phyloP scores from a whole-genome alignment of 53 echinoderm and acorn worm genomes.

The Apostichopus leukothele region DNA sequence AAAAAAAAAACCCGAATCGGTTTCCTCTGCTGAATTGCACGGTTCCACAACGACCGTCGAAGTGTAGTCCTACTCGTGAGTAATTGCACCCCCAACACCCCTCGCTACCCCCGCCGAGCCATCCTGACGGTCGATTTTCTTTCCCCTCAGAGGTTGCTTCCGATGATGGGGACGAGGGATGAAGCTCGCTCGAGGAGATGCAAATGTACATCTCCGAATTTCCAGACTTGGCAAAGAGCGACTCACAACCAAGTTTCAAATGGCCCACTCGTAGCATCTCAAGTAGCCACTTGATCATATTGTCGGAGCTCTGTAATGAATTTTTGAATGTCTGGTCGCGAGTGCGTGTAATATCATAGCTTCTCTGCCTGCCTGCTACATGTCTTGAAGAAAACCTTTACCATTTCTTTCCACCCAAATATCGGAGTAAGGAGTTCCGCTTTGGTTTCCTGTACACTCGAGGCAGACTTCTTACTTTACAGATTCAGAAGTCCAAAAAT shows the following conservation, averaged over 20 bases:
- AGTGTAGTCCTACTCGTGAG: background rate
- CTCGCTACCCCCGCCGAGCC: background rate
- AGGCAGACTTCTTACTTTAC: background rate
- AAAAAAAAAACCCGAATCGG: background rate
- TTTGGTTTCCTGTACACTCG: slow-evolving; percentile 21
- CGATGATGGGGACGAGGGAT: slow-evolving; percentile 4
- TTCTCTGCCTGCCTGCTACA: background rate
- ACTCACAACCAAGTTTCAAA: slow-evolving; percentile 39
- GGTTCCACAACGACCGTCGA: background rate
- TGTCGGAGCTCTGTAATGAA: slow-evolving; percentile 40
- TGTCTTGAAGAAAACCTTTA: slow-evolving; percentile 4
- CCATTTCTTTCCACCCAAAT: background rate
- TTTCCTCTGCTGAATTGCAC: background rate
- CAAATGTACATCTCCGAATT: slow-evolving; percentile 11
- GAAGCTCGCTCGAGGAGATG: slow-evolving; percentile 23
- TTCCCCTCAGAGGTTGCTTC: slow-evolving; percentile 32
- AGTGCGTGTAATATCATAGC: slow-evolving; percentile 37
- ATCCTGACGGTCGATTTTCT: background rate
- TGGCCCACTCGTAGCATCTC: slow-evolving; percentile 37
- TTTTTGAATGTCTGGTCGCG: slow-evolving; percentile 38
- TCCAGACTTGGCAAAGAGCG: slow-evolving; percentile 28
- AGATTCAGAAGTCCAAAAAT: background rate
- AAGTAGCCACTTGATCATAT: slow-evolving; percentile 46
- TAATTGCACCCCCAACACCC: background rate
- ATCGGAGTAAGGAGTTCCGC: slow-evolving; percentile 21